These are phyloP conservation scores for Drosophila atripex DNA, from an alignment of 2,888 invertebrate genomes.

Conservation along the genomic window DNA sequence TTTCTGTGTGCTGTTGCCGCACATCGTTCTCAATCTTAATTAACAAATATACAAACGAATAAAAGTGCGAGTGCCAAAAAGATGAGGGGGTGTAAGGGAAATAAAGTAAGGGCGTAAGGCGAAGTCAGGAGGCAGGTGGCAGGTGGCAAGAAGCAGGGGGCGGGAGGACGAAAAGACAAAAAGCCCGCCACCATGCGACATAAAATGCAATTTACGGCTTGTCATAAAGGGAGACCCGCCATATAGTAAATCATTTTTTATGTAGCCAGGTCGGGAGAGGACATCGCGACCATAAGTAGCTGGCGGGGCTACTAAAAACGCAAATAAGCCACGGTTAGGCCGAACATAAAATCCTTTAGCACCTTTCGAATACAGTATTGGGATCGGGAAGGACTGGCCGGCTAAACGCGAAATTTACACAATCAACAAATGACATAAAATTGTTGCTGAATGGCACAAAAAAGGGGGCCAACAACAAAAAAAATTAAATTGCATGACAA, in stretches of 20 bases:
- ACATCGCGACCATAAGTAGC: conserved; percentile 55
- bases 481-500: conserved; percentile 73
- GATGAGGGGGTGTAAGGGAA: not conserved
- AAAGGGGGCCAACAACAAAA: conserved; percentile 25
- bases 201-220: conserved; percentile 79
- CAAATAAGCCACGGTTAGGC: conserved; percentile 77
- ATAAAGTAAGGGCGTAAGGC: not conserved
- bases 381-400: conserved; percentile 28
- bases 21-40: conserved; percentile 78
- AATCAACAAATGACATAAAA: conserved; percentile 77
- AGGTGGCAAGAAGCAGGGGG: too few relatives aligned
- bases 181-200: conserved; percentile 63
- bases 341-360: conserved; percentile 78
- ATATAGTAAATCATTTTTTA: conserved; percentile 81
- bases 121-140: not conserved
- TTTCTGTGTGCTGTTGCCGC: conserved; percentile 74
- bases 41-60: conserved; percentile 76
- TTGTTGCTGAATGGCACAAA: conserved; percentile 58
- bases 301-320: conserved; percentile 61
- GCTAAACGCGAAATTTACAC: conserved; percentile 75
- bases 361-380: conserved; percentile 68
- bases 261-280: conserved; percentile 60
- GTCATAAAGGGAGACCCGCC: conserved; percentile 76
- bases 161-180: conserved; percentile 29
- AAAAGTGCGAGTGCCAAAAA: conserved; percentile 43